A percentile compares a stretch with the other conserved stretches of the same genome.
phyloP scores from a whole-genome alignment of 2,888 invertebrate species.

The Ethmia dodecea region DNA sequence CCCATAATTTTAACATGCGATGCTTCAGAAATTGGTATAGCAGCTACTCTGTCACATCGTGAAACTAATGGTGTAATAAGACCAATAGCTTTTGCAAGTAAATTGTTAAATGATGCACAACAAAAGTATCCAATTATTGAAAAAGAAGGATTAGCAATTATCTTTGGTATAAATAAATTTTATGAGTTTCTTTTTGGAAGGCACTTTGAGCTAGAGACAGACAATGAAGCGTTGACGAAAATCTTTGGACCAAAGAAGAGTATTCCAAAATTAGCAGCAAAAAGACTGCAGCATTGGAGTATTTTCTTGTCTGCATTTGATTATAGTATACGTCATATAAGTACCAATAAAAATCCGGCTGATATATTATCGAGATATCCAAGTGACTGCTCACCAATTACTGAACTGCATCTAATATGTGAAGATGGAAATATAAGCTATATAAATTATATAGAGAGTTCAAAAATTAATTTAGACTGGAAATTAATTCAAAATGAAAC shows the following conservation, averaged over 20 bases:
- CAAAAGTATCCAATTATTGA: slow-evolving; percentile 18
- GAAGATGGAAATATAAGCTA: not conserved
- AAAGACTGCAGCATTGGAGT: slow-evolving; percentile 22
- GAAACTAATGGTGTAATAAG: slow-evolving; percentile 7
- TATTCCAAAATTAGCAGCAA: slow-evolving; percentile 33
- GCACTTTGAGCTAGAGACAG: slow-evolving; percentile 23
- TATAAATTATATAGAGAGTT: not conserved
- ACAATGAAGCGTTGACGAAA: slow-evolving; percentile 22
- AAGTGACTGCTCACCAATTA: not conserved
- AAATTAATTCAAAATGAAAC: slow-evolving; percentile 7
- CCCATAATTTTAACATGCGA: slow-evolving; percentile 13
- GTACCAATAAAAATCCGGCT: slow-evolving; percentile 16
- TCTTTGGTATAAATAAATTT: too few relatives aligned
- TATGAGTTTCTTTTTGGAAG: slow-evolving; percentile 23
- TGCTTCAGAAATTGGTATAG: slow-evolving; percentile 10
- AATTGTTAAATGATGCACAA: slow-evolving; percentile 15
- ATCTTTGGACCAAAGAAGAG: slow-evolving; percentile 31
- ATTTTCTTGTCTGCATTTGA: slow-evolving; percentile 21
- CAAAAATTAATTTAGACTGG: slow-evolving; percentile 5
- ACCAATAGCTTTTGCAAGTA: slow-evolving; percentile 19
- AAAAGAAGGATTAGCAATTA: slow-evolving; percentile 22
- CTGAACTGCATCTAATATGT: not conserved
- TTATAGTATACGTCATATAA: slow-evolving; percentile 18
- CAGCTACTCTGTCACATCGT: slow-evolving; percentile 10
- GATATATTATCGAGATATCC: slow-evolving; percentile 14